Percentiles rank a stretch among this genome's conserved stretches.
These are phyloP conservation scores for Drosophila mettleri DNA, from an alignment of 2,888 invertebrate species.

Conservation along the genomic window DNA sequence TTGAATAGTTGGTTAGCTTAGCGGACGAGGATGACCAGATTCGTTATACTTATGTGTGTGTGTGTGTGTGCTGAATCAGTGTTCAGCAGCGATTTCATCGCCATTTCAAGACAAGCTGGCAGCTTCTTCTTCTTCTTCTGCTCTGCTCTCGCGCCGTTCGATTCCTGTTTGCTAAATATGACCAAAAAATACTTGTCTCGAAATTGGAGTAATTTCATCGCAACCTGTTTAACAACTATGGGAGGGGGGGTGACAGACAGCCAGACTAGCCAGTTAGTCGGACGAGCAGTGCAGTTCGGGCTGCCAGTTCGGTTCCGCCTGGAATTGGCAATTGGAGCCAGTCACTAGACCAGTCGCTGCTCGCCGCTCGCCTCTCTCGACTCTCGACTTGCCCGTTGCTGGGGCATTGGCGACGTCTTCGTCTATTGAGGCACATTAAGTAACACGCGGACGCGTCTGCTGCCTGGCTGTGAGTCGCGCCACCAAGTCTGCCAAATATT, in stretches of 20 bases:
- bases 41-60: not conserved
- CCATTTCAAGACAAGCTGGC: constrained; percentile 77
- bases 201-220: constrained; percentile 82
- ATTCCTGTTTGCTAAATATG: constrained; percentile 82
- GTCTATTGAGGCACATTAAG: constrained; percentile 68
- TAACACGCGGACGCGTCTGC: constrained; percentile 63
- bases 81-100: constrained; percentile 78
- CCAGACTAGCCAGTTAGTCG: constrained; percentile 4
- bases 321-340: constrained; percentile 54
- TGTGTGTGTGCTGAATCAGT: constrained; percentile 12
- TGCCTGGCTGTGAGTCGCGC: constrained; percentile 54
- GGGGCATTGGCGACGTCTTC: constrained; percentile 17
- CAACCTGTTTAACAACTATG: constrained; percentile 39
- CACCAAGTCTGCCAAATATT: constrained; percentile 65
- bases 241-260: not conserved
- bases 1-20: constrained; percentile 4
- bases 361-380: not conserved
- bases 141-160: constrained; percentile 16
- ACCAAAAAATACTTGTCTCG: constrained; percentile 77
- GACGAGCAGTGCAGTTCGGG: not conserved
- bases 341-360: constrained; percentile 7
- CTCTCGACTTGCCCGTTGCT: not conserved
- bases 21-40: constrained; percentile 9
- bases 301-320: constrained; percentile 62
- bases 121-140: not conserved